Evolutionary conservation across 1,140 invertebrate species (phyloP).

Genomic region (Belonocnema kinseyi): DNA sequence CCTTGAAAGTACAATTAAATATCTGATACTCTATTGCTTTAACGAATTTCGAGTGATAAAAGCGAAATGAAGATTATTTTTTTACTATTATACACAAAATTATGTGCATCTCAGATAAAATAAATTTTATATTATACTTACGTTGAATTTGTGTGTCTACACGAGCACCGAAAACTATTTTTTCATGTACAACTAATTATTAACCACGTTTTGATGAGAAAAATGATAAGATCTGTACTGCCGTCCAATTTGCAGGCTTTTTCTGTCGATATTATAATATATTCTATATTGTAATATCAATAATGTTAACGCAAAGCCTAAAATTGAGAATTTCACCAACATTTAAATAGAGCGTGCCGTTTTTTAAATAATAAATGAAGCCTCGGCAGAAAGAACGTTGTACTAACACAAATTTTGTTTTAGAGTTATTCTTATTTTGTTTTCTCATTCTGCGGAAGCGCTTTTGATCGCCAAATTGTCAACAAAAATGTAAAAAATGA

Average conservation of each 20-base stretch:
- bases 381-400: too few relatives aligned
- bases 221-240: conserved; percentile 4
- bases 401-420: too few relatives aligned
- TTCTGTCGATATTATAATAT: too few relatives aligned
- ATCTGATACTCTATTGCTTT: too few relatives aligned
- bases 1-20: not conserved
- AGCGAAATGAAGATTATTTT: conserved; percentile 16
- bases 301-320: not conserved
- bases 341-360: not conserved
- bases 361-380: not conserved
- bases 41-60: not conserved
- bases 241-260: not conserved
- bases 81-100: conserved; percentile 28
- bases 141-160: conserved; percentile 7
- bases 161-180: conserved; percentile 17
- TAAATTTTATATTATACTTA: conserved; percentile 26
- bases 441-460: too few relatives aligned
- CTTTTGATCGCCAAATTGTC: too few relatives aligned
- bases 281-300: not conserved
- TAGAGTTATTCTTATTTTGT: too few relatives aligned
- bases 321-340: not conserved
- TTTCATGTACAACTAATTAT: not conserved
- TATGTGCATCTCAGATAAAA: not conserved
- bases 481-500: too few relatives aligned
- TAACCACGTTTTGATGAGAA: not conserved